Base-by-base conservation (phyloP, 2,797 vertebrate species). In the Pogoniulus pusillus region DNA sequence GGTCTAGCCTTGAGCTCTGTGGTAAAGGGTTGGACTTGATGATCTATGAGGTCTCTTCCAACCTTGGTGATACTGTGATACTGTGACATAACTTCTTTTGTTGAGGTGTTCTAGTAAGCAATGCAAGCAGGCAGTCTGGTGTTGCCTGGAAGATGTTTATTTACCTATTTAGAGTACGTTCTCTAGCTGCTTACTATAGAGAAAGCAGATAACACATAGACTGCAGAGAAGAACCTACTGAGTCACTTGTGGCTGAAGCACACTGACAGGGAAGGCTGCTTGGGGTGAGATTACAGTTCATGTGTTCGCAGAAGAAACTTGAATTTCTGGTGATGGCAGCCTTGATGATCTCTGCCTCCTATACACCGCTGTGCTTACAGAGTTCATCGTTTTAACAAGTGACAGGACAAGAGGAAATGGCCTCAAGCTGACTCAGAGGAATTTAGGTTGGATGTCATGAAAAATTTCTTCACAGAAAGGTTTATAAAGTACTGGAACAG, bases 301-400 rank as follows among this genome's bases (percentile, higher is more conserved):
- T 53, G 20, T 89, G 9, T 47, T 79, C 65, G 30, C n/a, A 82
- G 55, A 84, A 16, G n/a, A 16, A 59, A 59, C 26, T 47, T 55
- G 51, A 62, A 45, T 75, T 63, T 90, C 51, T 79, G 62, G 23
- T 0, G 0, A 9, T 45, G 43, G 15, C 34, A 37, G 11, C 64
- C 30, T 35, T 30, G 16, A 17, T 8, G 2, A 16, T 55, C 27
- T 8, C 53, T 76, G 24, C 7, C 11, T 63, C 51, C 27, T 35
- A 18, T 7, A 15, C 10, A 32, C 37, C 5, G 10, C 0, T 0
- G 11, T 70, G 17, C n/a, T 88, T 76, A 39, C 47, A 66, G 41
- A 37, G 39, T 24, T 84, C 5, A 43, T 39, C 2, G 1, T 2
- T 55, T 49, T 49, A 24, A 49, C 5, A 49, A 24, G 47, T 23